These are phyloP conservation scores for Calephelis nemesis DNA, from an alignment of 1,140 invertebrate species.

Conservation along the genomic window DNA sequence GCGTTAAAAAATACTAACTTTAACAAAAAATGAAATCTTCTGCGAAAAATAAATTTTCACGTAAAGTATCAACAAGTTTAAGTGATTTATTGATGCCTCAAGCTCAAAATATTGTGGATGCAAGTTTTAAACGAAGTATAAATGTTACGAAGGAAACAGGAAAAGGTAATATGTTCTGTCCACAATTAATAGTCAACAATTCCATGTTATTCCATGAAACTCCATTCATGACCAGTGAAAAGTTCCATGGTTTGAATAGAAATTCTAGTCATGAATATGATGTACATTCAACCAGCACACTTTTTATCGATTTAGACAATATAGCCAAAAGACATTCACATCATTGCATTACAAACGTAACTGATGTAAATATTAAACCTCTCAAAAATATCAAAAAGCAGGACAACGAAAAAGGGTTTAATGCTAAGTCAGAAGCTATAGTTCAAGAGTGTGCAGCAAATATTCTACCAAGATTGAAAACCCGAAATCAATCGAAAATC, in stretches of 20 bases:
- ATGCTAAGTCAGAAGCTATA: conserved; percentile 41
- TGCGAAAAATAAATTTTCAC: background rate
- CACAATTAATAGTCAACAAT: background rate
- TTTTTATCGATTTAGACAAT: conserved; percentile 64
- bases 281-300: conserved; percentile 53
- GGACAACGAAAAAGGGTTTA: conserved; percentile 36
- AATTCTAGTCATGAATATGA: conserved; percentile 39
- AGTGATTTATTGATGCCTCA: conserved; percentile 6
- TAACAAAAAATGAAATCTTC: background rate
- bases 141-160: background rate
- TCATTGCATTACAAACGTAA: conserved; percentile 44
- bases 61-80: conserved; percentile 1
- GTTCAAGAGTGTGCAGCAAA: conserved; percentile 55
- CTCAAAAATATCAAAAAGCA: conserved; percentile 23
- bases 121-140: background rate
- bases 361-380: conserved; percentile 32
- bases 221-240: conserved; percentile 55
- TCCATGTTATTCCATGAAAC: conserved; percentile 27
- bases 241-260: conserved; percentile 46
- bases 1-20: background rate
- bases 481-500: conserved; percentile 37
- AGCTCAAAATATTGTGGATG: background rate
- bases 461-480: conserved; percentile 41
- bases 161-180: background rate
- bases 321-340: conserved; percentile 59